These are phyloP conservation scores for Sphaerophoria taeniata DNA, from an alignment of 2,888 invertebrate genomes.

Conservation along the genomic window DNA sequence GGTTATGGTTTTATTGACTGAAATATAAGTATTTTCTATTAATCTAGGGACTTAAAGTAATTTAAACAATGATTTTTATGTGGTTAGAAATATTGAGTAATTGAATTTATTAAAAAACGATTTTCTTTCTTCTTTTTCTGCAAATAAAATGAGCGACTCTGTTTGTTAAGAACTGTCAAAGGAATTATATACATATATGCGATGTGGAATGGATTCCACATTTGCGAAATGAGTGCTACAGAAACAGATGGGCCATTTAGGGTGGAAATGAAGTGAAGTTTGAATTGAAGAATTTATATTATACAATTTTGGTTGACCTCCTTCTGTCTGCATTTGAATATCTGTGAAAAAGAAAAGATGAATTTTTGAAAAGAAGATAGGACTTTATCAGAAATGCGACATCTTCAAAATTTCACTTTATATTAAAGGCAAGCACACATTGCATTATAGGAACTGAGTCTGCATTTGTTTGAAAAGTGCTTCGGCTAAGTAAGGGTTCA, in stretches of 20 bases:
- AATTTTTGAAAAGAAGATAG: too few species aligned
- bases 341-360: too few species aligned
- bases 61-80: constrained; percentile 21
- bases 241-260: constrained; percentile 23
- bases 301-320: too few species aligned
- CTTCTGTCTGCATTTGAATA: too few species aligned
- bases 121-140: constrained; percentile 26
- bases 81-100: constrained; percentile 28
- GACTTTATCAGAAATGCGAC: too few species aligned
- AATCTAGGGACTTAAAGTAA: constrained; percentile 29
- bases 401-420: too few species aligned
- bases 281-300: too few species aligned
- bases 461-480: too few species aligned
- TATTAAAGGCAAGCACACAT: too few species aligned
- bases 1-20: constrained; percentile 15
- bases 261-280: constrained; percentile 10
- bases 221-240: neutral
- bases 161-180: constrained; percentile 43
- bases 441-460: too few species aligned
- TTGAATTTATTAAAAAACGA: constrained; percentile 29
- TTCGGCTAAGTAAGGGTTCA: too few species aligned
- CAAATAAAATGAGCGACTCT: constrained; percentile 46
- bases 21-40: constrained; percentile 26
- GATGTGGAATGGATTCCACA: constrained; percentile 20
- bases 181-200: neutral